Evolutionary conservation across 2,888 invertebrate genomes (phyloP), one percentile per base, ranked within the genome.

Genomic region (Chymomyza amoena): DNA sequence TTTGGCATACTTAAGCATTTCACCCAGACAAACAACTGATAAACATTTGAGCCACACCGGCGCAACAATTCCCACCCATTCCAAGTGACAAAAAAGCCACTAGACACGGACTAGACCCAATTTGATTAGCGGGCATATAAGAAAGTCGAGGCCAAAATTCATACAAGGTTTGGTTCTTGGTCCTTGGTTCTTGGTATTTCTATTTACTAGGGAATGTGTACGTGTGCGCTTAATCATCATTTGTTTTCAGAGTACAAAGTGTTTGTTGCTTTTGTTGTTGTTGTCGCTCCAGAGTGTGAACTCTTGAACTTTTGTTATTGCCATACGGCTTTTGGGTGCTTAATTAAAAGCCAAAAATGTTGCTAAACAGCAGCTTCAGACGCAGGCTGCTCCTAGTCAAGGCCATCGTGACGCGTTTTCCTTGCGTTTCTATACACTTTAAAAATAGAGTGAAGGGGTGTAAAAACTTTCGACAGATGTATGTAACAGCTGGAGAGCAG

Each of bases 41-140:
- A 84, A 88, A 83, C 87, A 88, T 65, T 61, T 39, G 45, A 64
- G 45, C 56, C 54, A 45, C 51, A 61, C 60, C 65, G 4, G 50
- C 20, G 16, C 57, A 57, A 52, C n/a, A 28, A 52, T 16, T 10
- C 39, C 16, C 66, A 54, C 59, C n/a, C 65, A 51, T 56, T 54
- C 61, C 54, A 81, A 20, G 54, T 54, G 79, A 79, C 77, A 72
- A 16, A 45, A 72, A 70, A 68, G 73, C 13, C 75, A 71, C 61
- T 75, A 87, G 85, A 88, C 85, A 88, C 76, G 85, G 85, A 87
- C 87, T 84, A 88, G 84, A 88, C 84, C 84, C 84, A 84, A 84
- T 84, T 84, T 84, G 83, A 84, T 84, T 84, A 84, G 88, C 84
- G 71, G 77, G 64, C 84, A 87, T 82, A 88, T 79, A 84, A 63